Evolutionary conservation across 2,797 vertebrate species (phyloP), one percentile per base, ranked within the genome.

Genomic region (Eurystomus glaucurus): DNA sequence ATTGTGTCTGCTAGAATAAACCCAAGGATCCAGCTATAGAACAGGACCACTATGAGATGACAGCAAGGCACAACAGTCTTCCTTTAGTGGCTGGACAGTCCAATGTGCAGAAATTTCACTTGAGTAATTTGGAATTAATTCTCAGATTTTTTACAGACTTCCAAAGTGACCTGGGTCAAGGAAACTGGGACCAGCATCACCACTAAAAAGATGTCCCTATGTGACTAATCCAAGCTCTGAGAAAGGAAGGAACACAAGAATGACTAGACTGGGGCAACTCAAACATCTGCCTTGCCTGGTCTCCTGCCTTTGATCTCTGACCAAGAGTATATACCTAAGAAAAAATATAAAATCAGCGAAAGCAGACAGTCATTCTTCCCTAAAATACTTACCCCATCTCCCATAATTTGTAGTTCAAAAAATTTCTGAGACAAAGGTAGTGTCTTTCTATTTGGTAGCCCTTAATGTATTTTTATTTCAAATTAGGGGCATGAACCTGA

Each of bases 81-180:
- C 29, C 25, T 75, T 10, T 41, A 66, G 26, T 45, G 21, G 15
- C 7, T 1, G 0, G 82, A 88, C 48, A 77, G 51, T 81, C 57
- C 64, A 83, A 68, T 21, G 52, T 51, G 52, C n/a, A 75, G 68
- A 77, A 89, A 85, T 85, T 94, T 85, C 75, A 57, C 52, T 74
- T 54, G 45, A 85, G 60, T 46, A 83, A 88, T 86, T 90, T 45
- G 7, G 33, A 94, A 84, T 74, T 83, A 83, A 80, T 88, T 85
- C 74, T 83, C 48, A 85, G 41, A 51, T 31, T 29, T 66, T 89
- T 66, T 61, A 58, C 17, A 65, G 52, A 46, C 29, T 88, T 90
- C 52, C 46, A 90, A 8, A 46, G 68, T 87, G 64, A 95, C 82
- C 79, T 88, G 83, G 78, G 43, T 71, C 37, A 65, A 86, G 22